These are phyloP conservation scores for Merodon equestris DNA, from an alignment of 2,888 invertebrate genomes.

Conservation along the genomic window DNA sequence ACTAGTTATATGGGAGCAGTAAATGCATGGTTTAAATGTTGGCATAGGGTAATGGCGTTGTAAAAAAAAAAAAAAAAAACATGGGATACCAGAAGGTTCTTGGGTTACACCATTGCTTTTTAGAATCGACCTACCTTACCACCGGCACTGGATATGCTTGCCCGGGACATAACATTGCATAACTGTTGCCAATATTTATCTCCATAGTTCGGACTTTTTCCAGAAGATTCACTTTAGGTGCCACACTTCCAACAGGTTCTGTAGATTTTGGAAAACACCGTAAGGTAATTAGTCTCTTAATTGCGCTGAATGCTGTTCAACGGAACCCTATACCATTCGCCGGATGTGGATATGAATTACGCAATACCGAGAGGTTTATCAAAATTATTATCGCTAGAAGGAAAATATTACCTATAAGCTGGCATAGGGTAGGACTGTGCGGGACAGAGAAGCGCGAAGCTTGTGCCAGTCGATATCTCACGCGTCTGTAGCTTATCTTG, in stretches of 20 bases:
- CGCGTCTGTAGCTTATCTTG: slow-evolving; percentile 83
- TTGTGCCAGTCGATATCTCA: slow-evolving; percentile 79
- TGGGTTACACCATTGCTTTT: not conserved
- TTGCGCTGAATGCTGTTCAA: slow-evolving; percentile 72
- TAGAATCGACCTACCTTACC: slow-evolving; percentile 72
- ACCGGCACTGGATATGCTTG: slow-evolving; percentile 86
- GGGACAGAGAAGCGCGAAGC: slow-evolving; percentile 85
- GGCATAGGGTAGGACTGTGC: slow-evolving; percentile 89
- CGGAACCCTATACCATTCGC: slow-evolving; percentile 82
- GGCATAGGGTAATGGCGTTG: slow-evolving; percentile 4
- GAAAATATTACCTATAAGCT: slow-evolving; percentile 81
- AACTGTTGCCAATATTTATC: slow-evolving; percentile 78
- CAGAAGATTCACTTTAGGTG: slow-evolving; percentile 84
- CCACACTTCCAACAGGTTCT: slow-evolving; percentile 81
- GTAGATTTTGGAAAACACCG: slow-evolving; percentile 54
- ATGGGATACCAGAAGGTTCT: not conserved
- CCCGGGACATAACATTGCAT: slow-evolving; percentile 86
- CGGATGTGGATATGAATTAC: slow-evolving; percentile 87
- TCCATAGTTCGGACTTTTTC: slow-evolving; percentile 82
- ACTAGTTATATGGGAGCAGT: not conserved
- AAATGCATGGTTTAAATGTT: slow-evolving; percentile 25
- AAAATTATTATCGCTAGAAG: not conserved
- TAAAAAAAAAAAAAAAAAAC: not conserved
- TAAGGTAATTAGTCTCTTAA: not conserved
- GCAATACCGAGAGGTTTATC: slow-evolving; percentile 75